A percentile compares a stretch with the other conserved stretches of the same genome.
Conservation (phyloP, 2,888 invertebrate species). For the Callinectes sapidus region DNA sequence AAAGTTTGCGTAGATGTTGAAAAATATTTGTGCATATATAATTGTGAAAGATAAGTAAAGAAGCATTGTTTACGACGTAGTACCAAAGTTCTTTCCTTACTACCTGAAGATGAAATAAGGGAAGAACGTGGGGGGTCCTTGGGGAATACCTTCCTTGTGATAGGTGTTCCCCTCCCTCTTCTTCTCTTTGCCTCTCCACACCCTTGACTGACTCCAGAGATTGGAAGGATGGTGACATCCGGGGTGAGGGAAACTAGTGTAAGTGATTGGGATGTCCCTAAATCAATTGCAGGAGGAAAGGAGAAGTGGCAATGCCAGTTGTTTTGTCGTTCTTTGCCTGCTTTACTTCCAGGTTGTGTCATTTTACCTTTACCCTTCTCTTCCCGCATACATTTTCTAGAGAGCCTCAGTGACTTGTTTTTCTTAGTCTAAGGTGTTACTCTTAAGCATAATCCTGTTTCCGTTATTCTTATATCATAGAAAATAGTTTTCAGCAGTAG, state of each 20-base stretch:
- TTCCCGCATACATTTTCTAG: background rate
- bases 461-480: background rate
- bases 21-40: background rate
- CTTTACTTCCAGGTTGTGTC: background rate
- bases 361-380: background rate
- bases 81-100: background rate
- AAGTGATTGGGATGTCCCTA: background rate
- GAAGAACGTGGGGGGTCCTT: background rate
- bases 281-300: background rate
- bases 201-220: background rate
- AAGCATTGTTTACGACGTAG: background rate
- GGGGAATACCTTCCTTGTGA: background rate
- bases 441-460: conserved; percentile 1
- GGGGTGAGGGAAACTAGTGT: background rate
- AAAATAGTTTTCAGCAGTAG: background rate
- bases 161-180: background rate
- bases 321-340: background rate
- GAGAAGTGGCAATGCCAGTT: background rate
- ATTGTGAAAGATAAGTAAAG: background rate
- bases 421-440: background rate
- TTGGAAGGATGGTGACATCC: conserved; percentile 35
- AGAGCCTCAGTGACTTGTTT: background rate
- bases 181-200: background rate
- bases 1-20: background rate
- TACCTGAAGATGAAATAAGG: background rate